These are phyloP conservation scores for Danaus melanippus DNA, from an alignment of 1,140 invertebrate genomes.

Conservation along the genomic window DNA sequence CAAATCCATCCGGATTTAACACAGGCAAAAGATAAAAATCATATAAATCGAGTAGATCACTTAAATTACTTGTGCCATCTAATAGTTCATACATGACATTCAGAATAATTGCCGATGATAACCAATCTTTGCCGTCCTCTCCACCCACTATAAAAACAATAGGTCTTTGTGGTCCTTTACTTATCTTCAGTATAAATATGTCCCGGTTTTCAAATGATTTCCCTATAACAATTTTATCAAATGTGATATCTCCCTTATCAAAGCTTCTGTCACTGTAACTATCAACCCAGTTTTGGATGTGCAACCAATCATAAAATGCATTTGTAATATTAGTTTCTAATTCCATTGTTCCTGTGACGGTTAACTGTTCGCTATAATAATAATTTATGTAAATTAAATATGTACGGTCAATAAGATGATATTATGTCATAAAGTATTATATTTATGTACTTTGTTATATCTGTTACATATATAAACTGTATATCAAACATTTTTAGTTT, in stretches of 20 bases:
- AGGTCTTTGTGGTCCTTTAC: conserved; percentile 29
- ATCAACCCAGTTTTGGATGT: conserved; percentile 32
- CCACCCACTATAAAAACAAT: conserved; percentile 48
- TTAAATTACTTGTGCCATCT: conserved; percentile 18
- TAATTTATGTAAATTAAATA: not conserved
- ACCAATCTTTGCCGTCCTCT: conserved; percentile 51
- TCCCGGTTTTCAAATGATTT: conserved; percentile 49
- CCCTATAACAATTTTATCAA: conserved; percentile 38
- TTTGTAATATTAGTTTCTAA: conserved; percentile 11
- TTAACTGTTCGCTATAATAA: conserved; percentile 4
- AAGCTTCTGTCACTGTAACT: not conserved
- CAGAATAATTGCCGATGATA: conserved; percentile 43
- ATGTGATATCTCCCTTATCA: conserved; percentile 19
- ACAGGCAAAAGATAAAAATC: conserved; percentile 51
- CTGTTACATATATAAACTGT: conserved; percentile 24
- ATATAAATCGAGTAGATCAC: conserved; percentile 29
- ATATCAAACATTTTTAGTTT: conserved; percentile 29
- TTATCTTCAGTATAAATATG: conserved; percentile 43
- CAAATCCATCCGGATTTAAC: conserved; percentile 58
- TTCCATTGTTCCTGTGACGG: not conserved
- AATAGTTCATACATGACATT: conserved; percentile 36
- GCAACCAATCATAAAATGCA: conserved; percentile 31
- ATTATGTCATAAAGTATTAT: not conserved
- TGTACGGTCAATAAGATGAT: not conserved
- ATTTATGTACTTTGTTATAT: conserved; percentile 23